These are phyloP conservation scores for Uloborus diversus DNA, from an alignment of 1,140 invertebrate species.

Conservation along the genomic window DNA sequence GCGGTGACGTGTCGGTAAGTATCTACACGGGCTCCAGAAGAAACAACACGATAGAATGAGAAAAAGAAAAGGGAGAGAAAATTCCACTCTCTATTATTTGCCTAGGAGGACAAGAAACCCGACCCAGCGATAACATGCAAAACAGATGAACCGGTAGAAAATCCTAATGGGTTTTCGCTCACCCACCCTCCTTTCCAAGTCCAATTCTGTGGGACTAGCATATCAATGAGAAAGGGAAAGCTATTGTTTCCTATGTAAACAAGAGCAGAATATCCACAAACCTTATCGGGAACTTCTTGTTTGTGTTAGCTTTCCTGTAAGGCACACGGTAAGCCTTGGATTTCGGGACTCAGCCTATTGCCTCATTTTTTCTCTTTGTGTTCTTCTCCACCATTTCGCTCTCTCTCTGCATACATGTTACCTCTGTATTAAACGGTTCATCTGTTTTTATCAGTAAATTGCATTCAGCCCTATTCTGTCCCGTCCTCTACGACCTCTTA, in stretches of 20 bases:
- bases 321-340: conserved; percentile 4
- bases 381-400: not conserved
- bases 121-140: conserved; percentile 41
- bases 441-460: conserved; percentile 49
- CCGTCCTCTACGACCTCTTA: not conserved
- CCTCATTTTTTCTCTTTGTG: not conserved
- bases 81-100: conserved; percentile 41
- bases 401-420: not conserved
- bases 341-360: not conserved
- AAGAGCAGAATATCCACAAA: conserved; percentile 28
- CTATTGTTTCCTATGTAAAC: conserved; percentile 52
- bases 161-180: conserved; percentile 34
- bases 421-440: conserved; percentile 31
- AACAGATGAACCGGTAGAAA: conserved; percentile 47
- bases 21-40: no score
- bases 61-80: conserved; percentile 8
- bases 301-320: conserved; percentile 35
- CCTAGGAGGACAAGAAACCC: conserved; percentile 43
- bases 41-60: not conserved
- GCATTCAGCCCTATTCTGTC: not conserved
- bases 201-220: conserved; percentile 51
- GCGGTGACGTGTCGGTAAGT: no score
- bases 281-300: conserved; percentile 43
- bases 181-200: conserved; percentile 2
- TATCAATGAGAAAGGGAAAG: conserved; percentile 49